Evolutionary conservation across 1,140 invertebrate species (phyloP).

Genomic region (Ganaspis sp.): DNA sequence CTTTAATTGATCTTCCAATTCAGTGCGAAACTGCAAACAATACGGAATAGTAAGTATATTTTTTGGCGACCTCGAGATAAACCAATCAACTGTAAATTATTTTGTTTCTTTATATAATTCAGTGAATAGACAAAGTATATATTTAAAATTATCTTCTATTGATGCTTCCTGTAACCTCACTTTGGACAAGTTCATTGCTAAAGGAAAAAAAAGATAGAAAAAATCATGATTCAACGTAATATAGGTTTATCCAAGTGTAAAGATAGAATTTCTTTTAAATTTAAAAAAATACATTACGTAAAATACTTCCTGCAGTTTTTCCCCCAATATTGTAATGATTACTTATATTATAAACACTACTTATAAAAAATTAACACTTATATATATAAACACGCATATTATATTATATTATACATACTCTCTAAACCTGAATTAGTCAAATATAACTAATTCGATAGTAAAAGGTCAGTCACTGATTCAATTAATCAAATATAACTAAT

Average conservation of each 20-base stretch:
- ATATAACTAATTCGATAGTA: too few species aligned
- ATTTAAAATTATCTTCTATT: not conserved
- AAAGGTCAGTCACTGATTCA: too few species aligned
- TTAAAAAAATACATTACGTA: not conserved
- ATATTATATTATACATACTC: too few species aligned
- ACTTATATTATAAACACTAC: too few species aligned
- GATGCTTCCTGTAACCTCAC: not conserved
- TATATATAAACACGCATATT: too few species aligned
- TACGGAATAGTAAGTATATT: constrained; percentile 79
- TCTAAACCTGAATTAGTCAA: too few species aligned
- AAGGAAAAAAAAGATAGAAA: not conserved
- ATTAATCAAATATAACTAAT: too few species aligned
- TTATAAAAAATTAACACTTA: too few species aligned
- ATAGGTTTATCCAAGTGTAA: not conserved
- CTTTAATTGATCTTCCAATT: constrained; percentile 79
- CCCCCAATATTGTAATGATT: too few species aligned
- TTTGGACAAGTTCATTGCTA: constrained; percentile 25
- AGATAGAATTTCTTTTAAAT: not conserved
- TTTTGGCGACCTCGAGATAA: not conserved
- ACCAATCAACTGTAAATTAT: not conserved
- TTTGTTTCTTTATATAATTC: constrained; percentile 21
- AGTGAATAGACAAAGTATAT: not conserved
- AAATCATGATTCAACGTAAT: constrained; percentile 16
- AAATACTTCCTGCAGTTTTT: not conserved
- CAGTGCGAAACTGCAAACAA: constrained; percentile 81